Evolutionary conservation across 2,113 vertebrate genomes (phyloP).

Genomic region (Calyptommatus sinebrachiatus): DNA sequence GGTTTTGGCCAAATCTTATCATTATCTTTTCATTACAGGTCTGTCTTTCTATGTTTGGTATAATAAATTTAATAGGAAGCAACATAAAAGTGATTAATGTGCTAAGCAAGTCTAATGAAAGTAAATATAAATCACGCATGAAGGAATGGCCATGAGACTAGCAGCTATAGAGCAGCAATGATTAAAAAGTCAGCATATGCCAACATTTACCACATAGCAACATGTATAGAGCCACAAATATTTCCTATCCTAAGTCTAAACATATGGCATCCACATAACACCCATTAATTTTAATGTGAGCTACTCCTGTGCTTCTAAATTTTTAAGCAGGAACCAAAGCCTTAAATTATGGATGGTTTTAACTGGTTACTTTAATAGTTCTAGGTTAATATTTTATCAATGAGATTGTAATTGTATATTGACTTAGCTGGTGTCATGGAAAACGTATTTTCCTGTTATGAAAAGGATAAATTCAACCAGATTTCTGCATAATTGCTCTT

Average conservation of each 20-base stretch:
- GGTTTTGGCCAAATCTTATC: constrained; percentile 12
- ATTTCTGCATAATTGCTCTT: background rate
- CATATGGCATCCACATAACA: constrained; percentile 26
- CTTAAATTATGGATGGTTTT: constrained; percentile 55
- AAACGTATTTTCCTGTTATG: background rate
- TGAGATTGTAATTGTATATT: constrained; percentile 11
- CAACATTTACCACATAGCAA: background rate
- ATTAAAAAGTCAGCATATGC: constrained; percentile 42
- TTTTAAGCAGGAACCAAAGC: constrained; percentile 46
- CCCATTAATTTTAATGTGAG: constrained; percentile 46
- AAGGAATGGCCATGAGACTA: constrained; percentile 30
- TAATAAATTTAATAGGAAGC: constrained; percentile 21
- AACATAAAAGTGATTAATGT: constrained; percentile 30
- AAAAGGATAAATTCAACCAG: background rate
- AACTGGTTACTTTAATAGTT: constrained; percentile 37
- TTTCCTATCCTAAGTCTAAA: constrained; percentile 34
- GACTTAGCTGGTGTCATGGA: constrained; percentile 7
- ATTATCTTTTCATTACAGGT: constrained; percentile 18
- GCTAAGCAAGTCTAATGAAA: constrained; percentile 30
- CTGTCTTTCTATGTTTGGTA: constrained; percentile 12
- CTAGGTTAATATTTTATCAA: constrained; percentile 46
- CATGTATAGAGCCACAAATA: background rate
- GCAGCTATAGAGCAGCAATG: constrained; percentile 18
- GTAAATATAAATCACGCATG: constrained; percentile 36
- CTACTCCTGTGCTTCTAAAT: constrained; percentile 36